phyloP scores from a whole-genome alignment of 2,888 invertebrate species.

The Metalampra italica region DNA sequence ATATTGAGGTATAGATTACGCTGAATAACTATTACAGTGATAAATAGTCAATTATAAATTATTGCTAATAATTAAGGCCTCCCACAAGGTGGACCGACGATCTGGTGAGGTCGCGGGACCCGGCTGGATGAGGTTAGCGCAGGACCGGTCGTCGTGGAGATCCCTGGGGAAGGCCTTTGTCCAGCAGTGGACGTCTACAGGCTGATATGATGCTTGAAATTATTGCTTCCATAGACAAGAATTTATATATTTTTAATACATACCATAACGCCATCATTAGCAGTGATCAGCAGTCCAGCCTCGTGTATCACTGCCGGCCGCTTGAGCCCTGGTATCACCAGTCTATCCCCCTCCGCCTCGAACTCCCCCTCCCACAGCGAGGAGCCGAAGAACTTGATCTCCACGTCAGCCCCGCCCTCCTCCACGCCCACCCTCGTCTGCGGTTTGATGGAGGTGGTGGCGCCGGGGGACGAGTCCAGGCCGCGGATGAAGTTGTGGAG shows the following conservation, averaged over 20 bases:
- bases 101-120: too few species aligned
- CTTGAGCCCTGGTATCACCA: slow-evolving; percentile 80
- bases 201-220: too few species aligned
- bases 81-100: too few species aligned
- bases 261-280: slow-evolving; percentile 88
- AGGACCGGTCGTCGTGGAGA: too few species aligned
- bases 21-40: too few species aligned
- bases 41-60: too few species aligned
- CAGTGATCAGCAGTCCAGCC: slow-evolving; percentile 88
- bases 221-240: too few species aligned
- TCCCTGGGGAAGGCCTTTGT: too few species aligned
- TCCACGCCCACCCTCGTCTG: slow-evolving; percentile 57
- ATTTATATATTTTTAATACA: neutral
- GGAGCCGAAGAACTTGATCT: slow-evolving; percentile 86
- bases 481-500: slow-evolving; percentile 97
- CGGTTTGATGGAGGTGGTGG: slow-evolving; percentile 80
- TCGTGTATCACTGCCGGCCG: slow-evolving; percentile 85
- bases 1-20: too few species aligned
- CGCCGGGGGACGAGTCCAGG: slow-evolving; percentile 96
- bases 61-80: too few species aligned
- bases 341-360: slow-evolving; percentile 74
- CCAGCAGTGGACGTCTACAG: too few species aligned
- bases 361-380: slow-evolving; percentile 80
- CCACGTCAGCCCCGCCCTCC: slow-evolving; percentile 45
- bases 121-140: too few species aligned